These are phyloP conservation scores for Pristionchus mayeri DNA, from an alignment of 2,888 invertebrate species.

Conservation along the genomic window DNA sequence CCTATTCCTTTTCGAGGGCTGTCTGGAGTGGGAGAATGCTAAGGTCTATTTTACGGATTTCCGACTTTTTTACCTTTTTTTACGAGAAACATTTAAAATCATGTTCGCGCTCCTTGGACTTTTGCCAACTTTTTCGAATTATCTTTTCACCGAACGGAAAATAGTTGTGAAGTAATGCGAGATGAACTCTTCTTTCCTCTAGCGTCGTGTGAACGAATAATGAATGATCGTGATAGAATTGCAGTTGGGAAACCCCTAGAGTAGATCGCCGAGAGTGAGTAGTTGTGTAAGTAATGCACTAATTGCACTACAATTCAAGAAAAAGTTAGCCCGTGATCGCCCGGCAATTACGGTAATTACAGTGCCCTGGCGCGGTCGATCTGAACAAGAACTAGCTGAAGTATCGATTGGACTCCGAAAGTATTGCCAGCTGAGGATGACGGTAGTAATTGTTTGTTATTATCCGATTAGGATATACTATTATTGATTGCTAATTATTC, in stretches of 20 bases:
- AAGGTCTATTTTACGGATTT: no score
- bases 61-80: no score
- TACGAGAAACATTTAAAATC: no score
- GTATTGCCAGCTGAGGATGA: conserved; percentile 53
- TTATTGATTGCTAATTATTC: neutral
- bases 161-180: no score
- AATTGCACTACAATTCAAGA: neutral
- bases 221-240: neutral
- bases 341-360: conserved; percentile 2
- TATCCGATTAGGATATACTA: conserved; percentile 2
- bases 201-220: neutral
- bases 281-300: neutral
- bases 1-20: no score
- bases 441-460: neutral
- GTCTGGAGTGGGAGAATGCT: no score
- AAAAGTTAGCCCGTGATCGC: neutral
- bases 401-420: conserved; percentile 62
- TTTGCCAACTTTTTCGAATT: no score
- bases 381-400: conserved; percentile 62
- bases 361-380: conserved; percentile 49
- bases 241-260: neutral
- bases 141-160: no score
- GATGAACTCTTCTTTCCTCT: neutral
- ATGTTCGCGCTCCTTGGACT: no score
- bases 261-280: neutral